phyloP scores from a whole-genome alignment of 1,140 invertebrate genomes.

The Bombus pascuorum region DNA sequence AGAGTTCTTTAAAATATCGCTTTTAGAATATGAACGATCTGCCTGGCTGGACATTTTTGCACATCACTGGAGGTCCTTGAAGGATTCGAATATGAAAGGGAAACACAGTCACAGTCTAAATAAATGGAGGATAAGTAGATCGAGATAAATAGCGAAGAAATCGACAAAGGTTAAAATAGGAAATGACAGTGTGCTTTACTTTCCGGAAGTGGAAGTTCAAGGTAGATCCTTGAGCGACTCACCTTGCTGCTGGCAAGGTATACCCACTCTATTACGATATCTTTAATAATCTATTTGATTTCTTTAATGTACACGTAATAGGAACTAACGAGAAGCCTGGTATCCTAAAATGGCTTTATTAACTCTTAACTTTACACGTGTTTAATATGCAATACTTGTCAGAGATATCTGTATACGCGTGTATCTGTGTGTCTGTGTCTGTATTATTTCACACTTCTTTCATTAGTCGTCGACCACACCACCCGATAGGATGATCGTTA shows the following conservation, averaged over 20 bases:
- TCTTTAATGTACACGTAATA: background rate
- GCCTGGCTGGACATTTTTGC: background rate
- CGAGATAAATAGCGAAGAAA: background rate
- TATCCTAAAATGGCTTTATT: conserved; percentile 80
- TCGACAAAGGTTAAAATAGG: background rate
- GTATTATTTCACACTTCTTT: conserved; percentile 50
- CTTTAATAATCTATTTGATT: background rate
- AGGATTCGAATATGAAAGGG: background rate
- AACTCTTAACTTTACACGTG: conserved; percentile 80
- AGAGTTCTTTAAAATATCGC: too few species aligned
- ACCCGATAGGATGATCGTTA: conserved; percentile 21
- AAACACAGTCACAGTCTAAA: background rate
- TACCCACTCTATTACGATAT: background rate
- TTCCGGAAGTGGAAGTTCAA: background rate
- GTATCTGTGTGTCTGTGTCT: conserved; percentile 55
- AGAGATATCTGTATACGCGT: conserved; percentile 73
- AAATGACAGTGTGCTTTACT: too few species aligned
- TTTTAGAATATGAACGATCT: too few species aligned
- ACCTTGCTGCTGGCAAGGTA: background rate
- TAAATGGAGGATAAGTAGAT: background rate
- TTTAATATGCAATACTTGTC: conserved; percentile 77
- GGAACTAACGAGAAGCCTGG: background rate
- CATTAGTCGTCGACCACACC: conserved; percentile 50
- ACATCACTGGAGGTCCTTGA: background rate
- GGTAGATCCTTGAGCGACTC: background rate